Evolutionary conservation across 1,140 invertebrate genomes (phyloP).

Genomic region (Armadillidium nasatum): DNA sequence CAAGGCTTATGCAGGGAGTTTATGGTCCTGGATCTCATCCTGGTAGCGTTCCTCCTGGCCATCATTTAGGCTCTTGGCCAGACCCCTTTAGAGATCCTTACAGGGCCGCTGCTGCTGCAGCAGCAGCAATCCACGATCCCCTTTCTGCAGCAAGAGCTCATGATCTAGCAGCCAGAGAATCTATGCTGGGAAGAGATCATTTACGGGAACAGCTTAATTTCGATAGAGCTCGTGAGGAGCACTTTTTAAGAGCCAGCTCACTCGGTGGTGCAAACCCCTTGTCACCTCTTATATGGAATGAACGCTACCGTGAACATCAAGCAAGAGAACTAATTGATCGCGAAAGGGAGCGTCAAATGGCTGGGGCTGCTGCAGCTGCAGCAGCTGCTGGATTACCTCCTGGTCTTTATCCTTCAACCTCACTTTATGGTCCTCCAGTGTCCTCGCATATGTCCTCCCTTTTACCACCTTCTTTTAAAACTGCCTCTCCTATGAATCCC

Average conservation of each 20-base stretch:
- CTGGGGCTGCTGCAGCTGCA: slow-evolving; percentile 16
- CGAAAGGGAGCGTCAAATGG: slow-evolving; percentile 29
- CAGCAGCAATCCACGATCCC: slow-evolving; percentile 23
- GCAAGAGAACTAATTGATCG: slow-evolving; percentile 24
- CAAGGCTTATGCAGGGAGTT: slow-evolving; percentile 19
- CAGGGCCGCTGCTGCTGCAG: slow-evolving; percentile 26
- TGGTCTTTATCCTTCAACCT: slow-evolving; percentile 22
- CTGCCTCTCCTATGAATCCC: background rate
- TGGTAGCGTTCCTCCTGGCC: background rate
- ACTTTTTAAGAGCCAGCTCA: slow-evolving; percentile 17
- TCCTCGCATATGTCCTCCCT: slow-evolving; percentile 23
- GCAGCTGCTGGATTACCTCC: background rate
- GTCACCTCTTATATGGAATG: slow-evolving; percentile 8
- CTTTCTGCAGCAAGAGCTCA: background rate
- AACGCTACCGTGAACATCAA: slow-evolving; percentile 27
- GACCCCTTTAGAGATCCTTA: slow-evolving; percentile 29
- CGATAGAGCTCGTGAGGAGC: slow-evolving; percentile 12
- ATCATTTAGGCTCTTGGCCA: slow-evolving; percentile 8
- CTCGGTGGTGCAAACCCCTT: slow-evolving; percentile 22
- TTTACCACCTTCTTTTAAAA: slow-evolving; percentile 17
- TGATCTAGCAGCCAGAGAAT: background rate
- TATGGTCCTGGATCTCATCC: slow-evolving; percentile 10
- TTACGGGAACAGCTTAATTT: no score
- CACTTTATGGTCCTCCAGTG: slow-evolving; percentile 17
- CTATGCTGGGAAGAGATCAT: background rate